Evolutionary conservation across 1,140 invertebrate genomes (phyloP), one percentile per base, ranked within the genome.

Genomic region (Leptoteleia sp.): DNA sequence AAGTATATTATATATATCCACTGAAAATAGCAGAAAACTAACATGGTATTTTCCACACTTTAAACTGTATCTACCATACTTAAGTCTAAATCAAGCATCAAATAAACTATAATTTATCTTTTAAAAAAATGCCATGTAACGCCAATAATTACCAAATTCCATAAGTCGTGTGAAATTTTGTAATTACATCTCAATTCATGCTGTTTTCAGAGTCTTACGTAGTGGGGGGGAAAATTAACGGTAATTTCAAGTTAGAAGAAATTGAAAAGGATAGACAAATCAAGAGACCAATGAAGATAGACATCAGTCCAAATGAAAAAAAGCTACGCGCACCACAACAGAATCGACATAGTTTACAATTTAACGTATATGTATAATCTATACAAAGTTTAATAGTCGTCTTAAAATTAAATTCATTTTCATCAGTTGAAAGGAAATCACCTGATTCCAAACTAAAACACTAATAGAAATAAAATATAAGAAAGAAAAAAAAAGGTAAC

Each of bases 321-420:
- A 80, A 80, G 78, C 78, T 50, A 48, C 71, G 52, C 65, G 72
- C 71, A 80, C 77, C 71, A 73, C 67, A 72, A 78, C 16, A 75
- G 57, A 31, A 55, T 70, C 70, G 25, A 64, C 12, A 65, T 65
- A 67, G 33, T 42, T 72, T 62, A 68, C 40, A 52, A 42, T 40
- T 43, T 57, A 71, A 31, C 45, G 65, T 65, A 45, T 71, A 71
- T 68, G 35, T 70, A 71, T 65, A 78, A 52, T 72, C 45, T 67
- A 47, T 65, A 77, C 52, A 71, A 42, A 64, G 31, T 11, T 73
- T 57, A 0, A 33, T 0, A 67, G 47, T 59, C 45, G 59, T 50
- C 38, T 67, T 67, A 62, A 76, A 57, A 45, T 55, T 42, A 7
- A 1, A 45, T 50, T 16, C 16, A 9, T 48, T 25, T 25, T 25